Evolutionary conservation across 2,113 vertebrate species (phyloP).

Genomic region (Phocoena phocoena): DNA sequence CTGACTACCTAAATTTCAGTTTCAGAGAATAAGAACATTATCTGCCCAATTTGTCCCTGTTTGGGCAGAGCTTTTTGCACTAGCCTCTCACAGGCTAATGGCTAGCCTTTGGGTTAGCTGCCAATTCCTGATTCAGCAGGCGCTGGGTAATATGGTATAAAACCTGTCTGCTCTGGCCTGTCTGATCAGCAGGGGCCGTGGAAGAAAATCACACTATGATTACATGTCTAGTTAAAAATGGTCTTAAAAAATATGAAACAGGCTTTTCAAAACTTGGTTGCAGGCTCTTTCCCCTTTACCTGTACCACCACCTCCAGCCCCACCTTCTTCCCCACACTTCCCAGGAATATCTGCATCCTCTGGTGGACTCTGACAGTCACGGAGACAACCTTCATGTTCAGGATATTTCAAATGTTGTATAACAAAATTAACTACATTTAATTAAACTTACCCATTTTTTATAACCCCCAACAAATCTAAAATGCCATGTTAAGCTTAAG

Average conservation of each 20-base stretch:
- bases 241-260: neutral
- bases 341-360: neutral
- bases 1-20: neutral
- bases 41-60: neutral
- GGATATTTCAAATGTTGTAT: slow-evolving; percentile 69
- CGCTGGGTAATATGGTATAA: neutral
- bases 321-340: neutral
- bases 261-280: neutral
- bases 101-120: neutral
- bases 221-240: neutral
- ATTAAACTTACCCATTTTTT: slow-evolving; percentile 83
- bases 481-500: slow-evolving; percentile 72
- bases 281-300: neutral
- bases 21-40: neutral
- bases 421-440: slow-evolving; percentile 83
- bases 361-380: slow-evolving; percentile 29
- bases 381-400: slow-evolving; percentile 32
- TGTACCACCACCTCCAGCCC: neutral
- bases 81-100: neutral
- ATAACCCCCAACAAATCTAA: slow-evolving; percentile 76
- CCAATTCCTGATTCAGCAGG: slow-evolving; percentile 19
- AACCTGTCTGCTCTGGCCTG: neutral
- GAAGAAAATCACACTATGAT: neutral
- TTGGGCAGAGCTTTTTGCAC: neutral
- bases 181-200: neutral